Base-by-base conservation (phyloP, 2,113 vertebrate species). In the Trinectes maculatus region DNA sequence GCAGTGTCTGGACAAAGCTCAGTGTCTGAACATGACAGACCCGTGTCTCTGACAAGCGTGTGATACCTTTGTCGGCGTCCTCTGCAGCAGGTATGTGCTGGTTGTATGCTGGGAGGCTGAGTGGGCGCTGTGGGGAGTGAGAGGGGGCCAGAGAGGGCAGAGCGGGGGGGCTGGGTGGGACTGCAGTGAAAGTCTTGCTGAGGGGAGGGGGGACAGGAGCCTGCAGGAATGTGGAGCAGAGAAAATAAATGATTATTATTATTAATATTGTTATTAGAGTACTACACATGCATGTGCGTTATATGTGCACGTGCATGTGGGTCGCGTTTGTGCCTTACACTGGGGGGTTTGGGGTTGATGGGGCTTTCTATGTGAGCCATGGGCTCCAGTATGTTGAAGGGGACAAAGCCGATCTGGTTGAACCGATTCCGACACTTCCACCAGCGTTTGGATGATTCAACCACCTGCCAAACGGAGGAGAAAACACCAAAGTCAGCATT, bases 371-470 rank as follows among this genome's bases (percentile, higher is more conserved):
- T 33, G 71, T 92, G 91, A 22, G 84, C 55, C 28, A 86, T 0
- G 0, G 92, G 91, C 33, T 93, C 91, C 76, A 95, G 87, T 76
- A 95, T 94, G 66, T 94, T 95, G 79, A 91, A 93, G n/a, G 94
- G 94, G 24, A 95, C 91, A 3, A 94, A 95, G 13, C 94, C 94
- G 0, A 93, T 58, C 82, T 95, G 89, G 44, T 89, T 72, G 67
- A 85, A 94, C 16, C 91, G 88, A 78, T 95, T 94, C 1, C 90
- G 88, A 79, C 91, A 91, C 60, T 94, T 95, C 94, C 94, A 95
- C 94, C 94, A 95, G 54, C 92, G 92, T 25, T 94, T 95, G 49
- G 94, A 93, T 0, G 93, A 91, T 58, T 95, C 93, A 0, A 94
- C 40, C 63, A 93, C 94, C 94, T 94, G 88, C 46, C 12, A 25